These are phyloP conservation scores for Imbricaverruca yamaguchii DNA, from an alignment of 2,888 invertebrate species.

Conservation along the genomic window DNA sequence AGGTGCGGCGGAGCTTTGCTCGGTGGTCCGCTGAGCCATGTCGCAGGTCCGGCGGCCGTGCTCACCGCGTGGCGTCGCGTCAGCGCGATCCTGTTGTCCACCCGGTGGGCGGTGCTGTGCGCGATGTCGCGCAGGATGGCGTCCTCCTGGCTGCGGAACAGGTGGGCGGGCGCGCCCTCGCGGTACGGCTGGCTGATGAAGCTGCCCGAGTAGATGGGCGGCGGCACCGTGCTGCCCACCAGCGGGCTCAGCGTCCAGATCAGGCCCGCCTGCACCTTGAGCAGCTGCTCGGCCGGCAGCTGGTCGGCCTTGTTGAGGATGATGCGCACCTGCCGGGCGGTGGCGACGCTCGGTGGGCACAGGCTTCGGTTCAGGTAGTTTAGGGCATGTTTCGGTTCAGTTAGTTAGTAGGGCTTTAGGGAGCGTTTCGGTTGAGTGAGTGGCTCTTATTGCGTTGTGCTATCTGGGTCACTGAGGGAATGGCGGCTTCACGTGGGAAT, in stretches of 20 bases:
- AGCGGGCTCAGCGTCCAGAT: slow-evolving; percentile 96
- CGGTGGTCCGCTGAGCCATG: neutral
- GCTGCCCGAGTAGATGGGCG: slow-evolving; percentile 75
- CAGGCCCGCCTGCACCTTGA: slow-evolving; percentile 85
- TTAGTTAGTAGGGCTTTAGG: too few relatives aligned
- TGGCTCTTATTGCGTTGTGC: too few relatives aligned
- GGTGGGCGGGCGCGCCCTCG: slow-evolving; percentile 35
- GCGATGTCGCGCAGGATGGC: slow-evolving; percentile 78
- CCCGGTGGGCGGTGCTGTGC: slow-evolving; percentile 74
- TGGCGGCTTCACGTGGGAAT: too few relatives aligned
- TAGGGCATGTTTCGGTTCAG: too few relatives aligned
- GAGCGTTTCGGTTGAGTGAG: too few relatives aligned
- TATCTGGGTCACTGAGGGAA: too few relatives aligned
- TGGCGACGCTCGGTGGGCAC: too few relatives aligned
- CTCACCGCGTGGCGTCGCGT: slow-evolving; percentile 89
- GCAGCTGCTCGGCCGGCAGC: slow-evolving; percentile 81
- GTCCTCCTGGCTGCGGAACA: slow-evolving; percentile 76
- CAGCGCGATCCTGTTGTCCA: slow-evolving; percentile 89
- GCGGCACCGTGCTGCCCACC: slow-evolving; percentile 90
- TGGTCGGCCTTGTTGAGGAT: slow-evolving; percentile 90
- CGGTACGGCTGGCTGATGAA: slow-evolving; percentile 39
- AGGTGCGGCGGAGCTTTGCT: too few relatives aligned
- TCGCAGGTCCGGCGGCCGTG: slow-evolving; percentile 34
- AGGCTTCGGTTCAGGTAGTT: too few relatives aligned
- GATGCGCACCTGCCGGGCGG: slow-evolving; percentile 63